phyloP scores from a whole-genome alignment of 2,888 invertebrate genomes.

The Leptopilina myrica region DNA sequence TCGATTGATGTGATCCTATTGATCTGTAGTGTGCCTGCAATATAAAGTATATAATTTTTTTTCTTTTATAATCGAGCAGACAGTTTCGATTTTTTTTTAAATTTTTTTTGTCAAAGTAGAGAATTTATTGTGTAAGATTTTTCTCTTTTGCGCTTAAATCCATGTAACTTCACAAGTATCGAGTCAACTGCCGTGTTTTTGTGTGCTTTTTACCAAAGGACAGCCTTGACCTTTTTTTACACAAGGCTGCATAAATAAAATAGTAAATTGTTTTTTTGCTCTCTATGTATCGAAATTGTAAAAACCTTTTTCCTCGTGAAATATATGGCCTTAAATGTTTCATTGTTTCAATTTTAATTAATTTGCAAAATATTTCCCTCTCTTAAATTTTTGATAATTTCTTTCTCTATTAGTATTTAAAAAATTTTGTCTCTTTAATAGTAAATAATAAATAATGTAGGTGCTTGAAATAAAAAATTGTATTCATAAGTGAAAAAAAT shows the following conservation, averaged over 20 bases:
- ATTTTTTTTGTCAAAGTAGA: neutral
- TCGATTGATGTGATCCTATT: slow-evolving; percentile 27
- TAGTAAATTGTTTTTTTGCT: slow-evolving; percentile 24
- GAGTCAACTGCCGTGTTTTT: slow-evolving; percentile 25
- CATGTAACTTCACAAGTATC: slow-evolving; percentile 19
- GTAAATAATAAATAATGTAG: neutral
- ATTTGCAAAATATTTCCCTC: neutral
- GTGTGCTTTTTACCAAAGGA: slow-evolving; percentile 28
- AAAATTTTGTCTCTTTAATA: too few species aligned
- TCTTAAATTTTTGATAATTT: neutral
- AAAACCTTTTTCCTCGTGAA: slow-evolving; percentile 20
- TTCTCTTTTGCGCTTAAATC: slow-evolving; percentile 28
- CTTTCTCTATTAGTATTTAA: too few species aligned
- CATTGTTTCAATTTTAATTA: neutral
- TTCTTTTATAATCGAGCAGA: slow-evolving; percentile 7
- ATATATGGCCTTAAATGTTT: slow-evolving; percentile 30
- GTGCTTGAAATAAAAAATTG: slow-evolving; percentile 14
- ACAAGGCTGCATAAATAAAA: slow-evolving; percentile 10
- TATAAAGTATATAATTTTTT: slow-evolving; percentile 15
- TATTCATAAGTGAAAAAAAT: slow-evolving; percentile 28
- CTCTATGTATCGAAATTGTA: slow-evolving; percentile 27
- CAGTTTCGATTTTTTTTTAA: neutral
- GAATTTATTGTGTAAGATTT: slow-evolving; percentile 1
- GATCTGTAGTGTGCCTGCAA: slow-evolving; percentile 32
- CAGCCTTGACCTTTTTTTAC: slow-evolving; percentile 8